Conservation (phyloP, 1,140 invertebrate species). For the Pseudoatta argentina region DNA sequence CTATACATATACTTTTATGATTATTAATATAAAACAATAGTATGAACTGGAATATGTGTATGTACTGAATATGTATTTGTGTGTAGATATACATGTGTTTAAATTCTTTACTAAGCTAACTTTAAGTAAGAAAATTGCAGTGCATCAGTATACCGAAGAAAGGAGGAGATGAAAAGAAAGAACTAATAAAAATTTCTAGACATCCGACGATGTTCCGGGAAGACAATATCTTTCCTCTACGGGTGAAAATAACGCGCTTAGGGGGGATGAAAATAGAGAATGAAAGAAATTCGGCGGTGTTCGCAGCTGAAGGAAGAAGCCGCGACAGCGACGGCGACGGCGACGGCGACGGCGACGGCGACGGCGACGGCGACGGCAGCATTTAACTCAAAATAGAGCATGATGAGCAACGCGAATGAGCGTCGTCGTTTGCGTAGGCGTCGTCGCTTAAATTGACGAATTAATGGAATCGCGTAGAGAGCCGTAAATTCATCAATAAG, state of each 20-base stretch:
- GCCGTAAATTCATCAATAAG: constrained; percentile 67
- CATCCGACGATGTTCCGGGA: constrained; percentile 52
- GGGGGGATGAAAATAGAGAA: constrained; percentile 73
- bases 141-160: background rate
- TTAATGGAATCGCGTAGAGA: constrained; percentile 62
- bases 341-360: constrained; percentile 48
- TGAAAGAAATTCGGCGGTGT: constrained; percentile 52
- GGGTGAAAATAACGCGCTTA: constrained; percentile 72
- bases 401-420: constrained; percentile 22
- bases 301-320: constrained; percentile 52
- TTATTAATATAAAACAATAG: constrained; percentile 1
- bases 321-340: background rate
- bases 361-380: constrained; percentile 50
- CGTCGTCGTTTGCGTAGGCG: constrained; percentile 22
- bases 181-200: constrained; percentile 65
- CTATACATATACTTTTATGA: background rate
- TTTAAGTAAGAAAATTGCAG: constrained; percentile 4
- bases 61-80: too few species aligned
- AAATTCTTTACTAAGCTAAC: background rate
- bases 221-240: constrained; percentile 70
- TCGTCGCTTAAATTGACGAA: constrained; percentile 57
- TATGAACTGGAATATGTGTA: background rate
- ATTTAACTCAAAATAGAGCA: constrained; percentile 66
- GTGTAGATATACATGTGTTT: background rate
- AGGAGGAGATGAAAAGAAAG: background rate